A percentile compares a stretch with the other conserved stretches of the same genome.
phyloP scores from a whole-genome alignment of 2,797 vertebrate genomes.

The Danio albolineatus region DNA sequence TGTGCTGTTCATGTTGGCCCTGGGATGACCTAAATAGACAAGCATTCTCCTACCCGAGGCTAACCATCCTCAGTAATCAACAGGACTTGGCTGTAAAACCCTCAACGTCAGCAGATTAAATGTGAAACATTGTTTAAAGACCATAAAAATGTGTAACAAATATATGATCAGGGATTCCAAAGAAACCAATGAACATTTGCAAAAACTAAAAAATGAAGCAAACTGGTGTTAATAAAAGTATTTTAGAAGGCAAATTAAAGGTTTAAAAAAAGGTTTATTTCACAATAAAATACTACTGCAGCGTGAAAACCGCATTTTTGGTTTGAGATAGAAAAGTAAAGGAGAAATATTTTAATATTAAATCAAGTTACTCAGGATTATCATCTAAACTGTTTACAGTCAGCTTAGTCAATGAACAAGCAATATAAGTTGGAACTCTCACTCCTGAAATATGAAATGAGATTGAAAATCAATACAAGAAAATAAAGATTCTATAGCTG shows the following conservation, averaged over 20 bases:
- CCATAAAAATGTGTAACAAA: not conserved
- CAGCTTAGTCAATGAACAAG: not conserved
- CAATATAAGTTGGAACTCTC: not conserved
- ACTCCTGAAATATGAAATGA: constrained; percentile 31
- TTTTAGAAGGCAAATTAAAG: too few species aligned
- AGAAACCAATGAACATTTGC: not conserved
- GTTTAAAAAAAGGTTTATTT: too few species aligned
- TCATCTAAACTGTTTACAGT: not conserved
- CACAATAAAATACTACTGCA: too few species aligned
- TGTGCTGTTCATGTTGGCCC: constrained; percentile 15
- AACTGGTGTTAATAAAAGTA: too few species aligned
- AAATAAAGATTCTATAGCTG: constrained; percentile 62
- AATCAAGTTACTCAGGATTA: not conserved
- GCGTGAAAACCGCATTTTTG: too few species aligned
- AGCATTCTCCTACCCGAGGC: constrained; percentile 36
- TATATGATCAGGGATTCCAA: not conserved
- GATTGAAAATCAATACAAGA: constrained; percentile 54
- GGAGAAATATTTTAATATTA: not conserved
- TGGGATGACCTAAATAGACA: constrained; percentile 50
- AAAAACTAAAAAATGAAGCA: too few species aligned
- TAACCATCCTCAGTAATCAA: constrained; percentile 28
- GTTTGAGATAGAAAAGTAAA: too few species aligned
- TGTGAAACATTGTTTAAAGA: constrained; percentile 2
- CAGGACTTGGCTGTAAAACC: not conserved
- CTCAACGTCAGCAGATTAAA: not conserved